Conservation (phyloP, 1,140 invertebrate species). For the Eufriesea mexicana region DNA sequence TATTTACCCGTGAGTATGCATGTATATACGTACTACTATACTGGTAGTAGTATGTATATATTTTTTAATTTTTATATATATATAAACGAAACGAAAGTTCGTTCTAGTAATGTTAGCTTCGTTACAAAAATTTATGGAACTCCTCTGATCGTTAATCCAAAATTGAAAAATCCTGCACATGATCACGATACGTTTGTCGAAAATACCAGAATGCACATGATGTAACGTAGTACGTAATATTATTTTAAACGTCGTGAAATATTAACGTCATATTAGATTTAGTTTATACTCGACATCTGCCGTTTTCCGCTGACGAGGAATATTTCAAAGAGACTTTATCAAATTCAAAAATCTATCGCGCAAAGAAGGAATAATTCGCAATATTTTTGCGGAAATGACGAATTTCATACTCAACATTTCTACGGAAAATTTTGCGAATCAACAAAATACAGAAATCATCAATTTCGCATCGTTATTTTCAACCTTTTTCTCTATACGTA, state of each 20-base stretch:
- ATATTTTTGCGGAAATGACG: not conserved
- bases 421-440: not conserved
- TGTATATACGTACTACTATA: slow-evolving; percentile 53
- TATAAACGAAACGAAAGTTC: slow-evolving; percentile 47
- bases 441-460: slow-evolving; percentile 48
- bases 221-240: slow-evolving; percentile 4
- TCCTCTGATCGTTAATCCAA: slow-evolving; percentile 25
- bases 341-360: not conserved
- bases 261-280: not conserved
- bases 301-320: not conserved
- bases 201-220: slow-evolving; percentile 31
- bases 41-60: slow-evolving; percentile 50
- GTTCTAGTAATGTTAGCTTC: slow-evolving; percentile 19
- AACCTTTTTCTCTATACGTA: not conserved
- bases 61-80: slow-evolving; percentile 33
- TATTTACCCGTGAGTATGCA: slow-evolving; percentile 55
- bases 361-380: not conserved
- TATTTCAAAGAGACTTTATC: not conserved
- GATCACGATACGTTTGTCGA: slow-evolving; percentile 27
- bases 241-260: slow-evolving; percentile 1
- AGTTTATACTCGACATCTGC: not conserved
- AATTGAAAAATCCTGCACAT: slow-evolving; percentile 42
- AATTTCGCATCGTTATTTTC: slow-evolving; percentile 15
- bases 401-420: slow-evolving; percentile 22
- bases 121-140: slow-evolving; percentile 31